phyloP scores from a whole-genome alignment of 1,140 invertebrate genomes.

The Saccostrea glomerata region DNA sequence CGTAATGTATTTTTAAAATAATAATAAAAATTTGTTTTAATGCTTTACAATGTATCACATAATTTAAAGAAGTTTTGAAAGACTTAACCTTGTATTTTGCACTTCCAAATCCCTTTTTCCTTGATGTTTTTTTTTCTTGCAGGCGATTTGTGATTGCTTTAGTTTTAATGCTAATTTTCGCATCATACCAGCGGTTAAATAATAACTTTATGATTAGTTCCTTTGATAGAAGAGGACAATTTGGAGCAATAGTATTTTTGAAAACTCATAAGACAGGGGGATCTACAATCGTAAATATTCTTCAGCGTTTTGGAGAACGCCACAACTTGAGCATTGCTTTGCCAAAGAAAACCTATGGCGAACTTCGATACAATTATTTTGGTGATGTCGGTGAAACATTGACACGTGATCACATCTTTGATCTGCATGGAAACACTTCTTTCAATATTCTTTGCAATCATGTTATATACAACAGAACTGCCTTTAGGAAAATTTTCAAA shows the following conservation, averaged over 20 bases:
- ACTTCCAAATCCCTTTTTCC: too few relatives aligned
- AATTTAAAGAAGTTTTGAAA: too few relatives aligned
- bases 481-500: conserved; percentile 52
- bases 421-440: neutral
- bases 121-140: neutral
- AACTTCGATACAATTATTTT: conserved; percentile 6
- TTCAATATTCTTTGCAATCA: conserved; percentile 62
- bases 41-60: too few relatives aligned
- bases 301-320: conserved; percentile 40
- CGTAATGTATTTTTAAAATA: too few relatives aligned
- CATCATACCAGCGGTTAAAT: neutral
- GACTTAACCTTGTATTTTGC: too few relatives aligned
- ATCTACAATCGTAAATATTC: conserved; percentile 46
- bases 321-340: conserved; percentile 47
- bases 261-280: conserved; percentile 54
- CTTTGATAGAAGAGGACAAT: neutral
- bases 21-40: too few relatives aligned
- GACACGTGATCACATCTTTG: conserved; percentile 31
- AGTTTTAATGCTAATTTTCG: neutral
- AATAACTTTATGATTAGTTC: neutral
- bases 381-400: neutral
- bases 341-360: conserved; percentile 30
- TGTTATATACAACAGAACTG: conserved; percentile 57
- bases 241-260: conserved; percentile 37
- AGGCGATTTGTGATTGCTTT: neutral